Evolutionary conservation across 2,888 invertebrate species (phyloP), one percentile per base, ranked within the genome.

Genomic region (Mallateleia sp.): DNA sequence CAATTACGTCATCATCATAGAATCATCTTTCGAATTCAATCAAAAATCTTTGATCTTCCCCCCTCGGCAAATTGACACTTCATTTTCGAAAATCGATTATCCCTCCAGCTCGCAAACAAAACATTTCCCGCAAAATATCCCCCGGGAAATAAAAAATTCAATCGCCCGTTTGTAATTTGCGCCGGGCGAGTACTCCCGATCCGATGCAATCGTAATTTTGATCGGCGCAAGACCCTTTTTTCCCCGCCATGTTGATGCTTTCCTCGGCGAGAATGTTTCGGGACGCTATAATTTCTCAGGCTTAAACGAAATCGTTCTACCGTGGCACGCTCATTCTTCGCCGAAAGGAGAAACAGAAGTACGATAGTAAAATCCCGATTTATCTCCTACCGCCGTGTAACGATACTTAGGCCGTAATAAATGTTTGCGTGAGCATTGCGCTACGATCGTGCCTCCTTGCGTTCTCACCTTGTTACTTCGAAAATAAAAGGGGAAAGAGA

Each of bases 391-490:
- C 83, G 83, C 79, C 74, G 52, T 69, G 85, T 83, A 69, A 78
- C 86, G 88, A 85, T 87, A 87, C 83, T 85, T 85, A 87, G 69
- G 85, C 89, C 85, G 89, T 91, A 91, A 92, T 90, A 91, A 91
- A 92, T 90, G 91, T 88, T 89, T 86, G 91, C 91, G 89, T 88
- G 91, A 90, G 89, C 85, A 88, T 69, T 72, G 88, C 64, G 75
- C 52, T 66, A 75, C 85, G 89, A 88, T 85, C 78, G 58, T 56
- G 78, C 77, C 81, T 34, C 82, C 71, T 79, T 83, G 58, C 87
- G 81, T 91, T 90, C 89, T 90, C 90, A 89, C 90, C 88, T 89
- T 88, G 88, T 89, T 89, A 89, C 88, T 83, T 84, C 67, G 42
- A 56, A 32, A 80, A 60, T 67, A 60, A 72, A 80, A 77, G 42